Conservation (phyloP, 64 coral and sea anemone species). For the Pocillopora verrucosa region DNA sequence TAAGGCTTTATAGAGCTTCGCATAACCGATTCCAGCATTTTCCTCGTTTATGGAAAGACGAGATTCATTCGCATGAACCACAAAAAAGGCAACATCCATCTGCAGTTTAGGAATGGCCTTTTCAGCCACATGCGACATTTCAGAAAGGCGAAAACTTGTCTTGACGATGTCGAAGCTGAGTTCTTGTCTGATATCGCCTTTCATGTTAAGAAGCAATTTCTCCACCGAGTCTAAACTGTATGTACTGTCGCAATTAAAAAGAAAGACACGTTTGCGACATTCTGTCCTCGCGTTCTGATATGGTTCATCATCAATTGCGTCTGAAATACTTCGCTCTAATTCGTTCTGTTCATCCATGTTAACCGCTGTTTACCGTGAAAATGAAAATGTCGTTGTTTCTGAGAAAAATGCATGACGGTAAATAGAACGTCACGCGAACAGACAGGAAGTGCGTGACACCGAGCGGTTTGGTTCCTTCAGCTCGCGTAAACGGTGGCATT, state of each 20-base stretch:
- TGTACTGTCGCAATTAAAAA: slow-evolving; percentile 79
- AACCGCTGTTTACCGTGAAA: too few species aligned
- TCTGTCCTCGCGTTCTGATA: too few species aligned
- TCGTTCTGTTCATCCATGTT: too few species aligned
- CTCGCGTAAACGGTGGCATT: too few species aligned
- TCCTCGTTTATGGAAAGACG: slow-evolving; percentile 63
- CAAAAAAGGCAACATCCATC: slow-evolving; percentile 76
- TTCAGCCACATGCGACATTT: slow-evolving; percentile 35
- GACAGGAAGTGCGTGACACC: too few species aligned
- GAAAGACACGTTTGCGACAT: not conserved
- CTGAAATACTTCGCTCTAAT: too few species aligned
- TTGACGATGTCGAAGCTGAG: slow-evolving; percentile 4
- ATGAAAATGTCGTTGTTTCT: too few species aligned
- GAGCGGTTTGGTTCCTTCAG: too few species aligned
- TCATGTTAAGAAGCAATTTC: not conserved
- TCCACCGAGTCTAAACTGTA: slow-evolving; percentile 46
- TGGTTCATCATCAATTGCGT: too few species aligned
- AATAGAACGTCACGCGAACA: too few species aligned
- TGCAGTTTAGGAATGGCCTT: not conserved
- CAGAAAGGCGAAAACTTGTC: slow-evolving; percentile 49
- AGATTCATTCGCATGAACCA: slow-evolving; percentile 85
- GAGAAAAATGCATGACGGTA: too few species aligned
- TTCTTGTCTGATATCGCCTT: not conserved
- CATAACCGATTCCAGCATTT: slow-evolving; percentile 69
- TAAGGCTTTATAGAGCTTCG: slow-evolving; percentile 67